phyloP scores from a whole-genome alignment of 2,888 invertebrate species.

The Argyresthia goedartella region DNA sequence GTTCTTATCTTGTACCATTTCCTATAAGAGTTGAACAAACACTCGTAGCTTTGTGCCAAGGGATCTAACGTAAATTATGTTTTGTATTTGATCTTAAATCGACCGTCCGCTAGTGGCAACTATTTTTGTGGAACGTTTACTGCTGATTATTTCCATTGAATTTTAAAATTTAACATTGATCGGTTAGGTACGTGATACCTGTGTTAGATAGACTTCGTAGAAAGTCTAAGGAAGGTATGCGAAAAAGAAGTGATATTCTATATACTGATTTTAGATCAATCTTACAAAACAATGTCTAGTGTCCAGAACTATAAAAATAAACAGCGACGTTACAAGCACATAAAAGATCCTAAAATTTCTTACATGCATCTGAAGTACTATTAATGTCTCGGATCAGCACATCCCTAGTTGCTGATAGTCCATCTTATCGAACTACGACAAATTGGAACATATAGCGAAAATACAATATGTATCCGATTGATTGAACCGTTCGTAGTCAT shows the following conservation, averaged over 20 bases:
- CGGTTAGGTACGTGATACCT: too few relatives aligned
- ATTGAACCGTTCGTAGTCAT: slow-evolving; percentile 41
- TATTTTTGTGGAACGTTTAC: slow-evolving; percentile 20
- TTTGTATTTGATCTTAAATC: not conserved
- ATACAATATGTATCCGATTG: slow-evolving; percentile 33
- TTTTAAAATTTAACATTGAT: not conserved
- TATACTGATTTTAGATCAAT: too few relatives aligned
- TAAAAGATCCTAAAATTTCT: too few relatives aligned
- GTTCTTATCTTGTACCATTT: slow-evolving; percentile 36
- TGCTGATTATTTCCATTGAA: slow-evolving; percentile 25
- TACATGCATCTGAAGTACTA: too few relatives aligned
- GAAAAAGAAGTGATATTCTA: too few relatives aligned
- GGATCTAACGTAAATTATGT: not conserved
- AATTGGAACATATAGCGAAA: slow-evolving; percentile 20
- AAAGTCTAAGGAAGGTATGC: too few relatives aligned
- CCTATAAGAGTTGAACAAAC: not conserved
- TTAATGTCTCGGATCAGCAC: too few relatives aligned
- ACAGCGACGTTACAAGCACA: too few relatives aligned
- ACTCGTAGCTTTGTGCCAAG: not conserved
- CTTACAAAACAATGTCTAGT: too few relatives aligned
- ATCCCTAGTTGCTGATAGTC: too few relatives aligned
- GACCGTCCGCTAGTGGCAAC: not conserved
- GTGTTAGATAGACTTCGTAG: too few relatives aligned
- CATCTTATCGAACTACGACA: not conserved
- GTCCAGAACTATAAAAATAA: too few relatives aligned